phyloP scores from a whole-genome alignment of 2,888 invertebrate species.

The Ormyrus labotus region DNA sequence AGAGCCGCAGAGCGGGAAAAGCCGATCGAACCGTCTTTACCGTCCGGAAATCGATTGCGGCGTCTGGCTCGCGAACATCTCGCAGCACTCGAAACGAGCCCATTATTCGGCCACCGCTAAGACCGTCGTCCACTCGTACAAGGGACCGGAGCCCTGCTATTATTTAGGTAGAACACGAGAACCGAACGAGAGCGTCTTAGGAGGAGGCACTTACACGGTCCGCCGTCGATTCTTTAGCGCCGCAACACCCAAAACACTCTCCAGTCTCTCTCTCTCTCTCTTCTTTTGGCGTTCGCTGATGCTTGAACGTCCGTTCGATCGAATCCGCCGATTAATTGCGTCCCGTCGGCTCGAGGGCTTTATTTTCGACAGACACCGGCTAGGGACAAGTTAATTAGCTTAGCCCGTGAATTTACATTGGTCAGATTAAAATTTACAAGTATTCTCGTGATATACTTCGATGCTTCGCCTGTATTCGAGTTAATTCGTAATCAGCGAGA shows the following conservation, averaged over 20 bases:
- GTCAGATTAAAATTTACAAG: background rate
- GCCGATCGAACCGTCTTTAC: slow-evolving; percentile 31
- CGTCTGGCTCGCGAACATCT: slow-evolving; percentile 58
- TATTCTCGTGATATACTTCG: background rate
- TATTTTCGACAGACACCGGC: slow-evolving; percentile 4
- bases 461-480: background rate
- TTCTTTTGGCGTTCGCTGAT: slow-evolving; percentile 29
- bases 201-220: background rate
- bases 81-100: slow-evolving; percentile 45
- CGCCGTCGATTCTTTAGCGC: slow-evolving; percentile 12
- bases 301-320: slow-evolving; percentile 44
- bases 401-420: background rate
- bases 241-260: slow-evolving; percentile 24
- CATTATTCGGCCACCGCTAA: slow-evolving; percentile 49
- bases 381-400: too few relatives aligned
- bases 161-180: slow-evolving; percentile 20
- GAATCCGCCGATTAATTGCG: slow-evolving; percentile 43
- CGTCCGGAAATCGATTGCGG: slow-evolving; percentile 57
- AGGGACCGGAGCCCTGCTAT: slow-evolving; percentile 13
- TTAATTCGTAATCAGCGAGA: background rate
- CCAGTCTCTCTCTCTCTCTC: background rate
- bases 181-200: slow-evolving; percentile 7
- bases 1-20: background rate
- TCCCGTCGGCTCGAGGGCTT: slow-evolving; percentile 35
- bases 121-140: background rate